phyloP scores from a whole-genome alignment of 2,888 invertebrate species.

The Hypomecis punctinalis region DNA sequence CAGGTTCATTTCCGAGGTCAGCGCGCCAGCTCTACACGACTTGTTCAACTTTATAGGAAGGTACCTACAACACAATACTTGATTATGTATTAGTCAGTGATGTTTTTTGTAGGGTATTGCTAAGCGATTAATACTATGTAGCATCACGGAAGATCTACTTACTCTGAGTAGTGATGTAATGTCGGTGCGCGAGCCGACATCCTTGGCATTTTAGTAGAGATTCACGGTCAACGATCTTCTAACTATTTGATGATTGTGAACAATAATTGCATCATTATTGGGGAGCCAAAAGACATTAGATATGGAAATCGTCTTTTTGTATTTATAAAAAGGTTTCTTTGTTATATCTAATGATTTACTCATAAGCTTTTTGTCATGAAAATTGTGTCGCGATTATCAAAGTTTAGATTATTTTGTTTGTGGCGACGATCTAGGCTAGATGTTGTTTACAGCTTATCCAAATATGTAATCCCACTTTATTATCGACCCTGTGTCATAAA shows the following conservation, averaged over 20 bases:
- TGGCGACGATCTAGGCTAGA: too few relatives aligned
- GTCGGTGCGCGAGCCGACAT: neutral
- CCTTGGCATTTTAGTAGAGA: constrained; percentile 22
- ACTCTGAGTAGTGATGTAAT: constrained; percentile 1
- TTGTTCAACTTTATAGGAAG: constrained; percentile 4
- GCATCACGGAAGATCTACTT: neutral
- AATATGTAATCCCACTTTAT: too few relatives aligned
- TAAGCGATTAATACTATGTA: neutral
- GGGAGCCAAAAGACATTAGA: neutral
- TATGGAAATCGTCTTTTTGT: neutral
- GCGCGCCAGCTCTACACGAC: neutral
- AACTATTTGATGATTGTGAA: constrained; percentile 6
- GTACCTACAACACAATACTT: neutral
- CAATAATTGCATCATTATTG: constrained; percentile 16
- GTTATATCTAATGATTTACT: too few relatives aligned
- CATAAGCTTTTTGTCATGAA: too few relatives aligned
- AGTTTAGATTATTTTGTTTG: too few relatives aligned
- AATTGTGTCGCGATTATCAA: too few relatives aligned
- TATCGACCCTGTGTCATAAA: too few relatives aligned
- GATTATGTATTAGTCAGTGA: constrained; percentile 13
- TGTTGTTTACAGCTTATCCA: too few relatives aligned
- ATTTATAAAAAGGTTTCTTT: too few relatives aligned
- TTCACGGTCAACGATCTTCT: constrained; percentile 22
- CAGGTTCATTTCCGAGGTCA: constrained; percentile 43
- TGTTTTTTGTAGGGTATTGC: constrained; percentile 4